Evolutionary conservation across 1,140 invertebrate genomes (phyloP).

Genomic region (Lepeophtheirus salmonis): DNA sequence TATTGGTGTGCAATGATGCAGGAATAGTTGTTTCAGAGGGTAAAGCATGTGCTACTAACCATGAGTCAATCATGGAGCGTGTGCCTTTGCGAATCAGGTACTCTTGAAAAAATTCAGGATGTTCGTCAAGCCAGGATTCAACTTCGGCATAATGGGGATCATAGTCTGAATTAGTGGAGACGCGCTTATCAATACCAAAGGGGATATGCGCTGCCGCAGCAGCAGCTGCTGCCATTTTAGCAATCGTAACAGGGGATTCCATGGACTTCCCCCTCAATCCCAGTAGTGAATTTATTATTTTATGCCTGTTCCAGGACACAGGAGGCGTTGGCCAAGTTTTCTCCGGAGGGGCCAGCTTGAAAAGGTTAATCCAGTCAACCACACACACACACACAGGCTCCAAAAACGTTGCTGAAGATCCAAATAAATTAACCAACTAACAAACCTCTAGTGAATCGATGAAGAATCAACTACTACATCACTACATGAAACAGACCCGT

Average conservation of each 20-base stretch:
- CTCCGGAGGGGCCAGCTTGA: background rate
- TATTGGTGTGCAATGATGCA: constrained; percentile 21
- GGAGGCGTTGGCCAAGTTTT: background rate
- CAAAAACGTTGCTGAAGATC: background rate
- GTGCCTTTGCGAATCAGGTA: constrained; percentile 64
- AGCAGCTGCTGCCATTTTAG: background rate
- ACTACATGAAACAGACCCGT: too few species aligned
- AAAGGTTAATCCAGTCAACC: background rate
- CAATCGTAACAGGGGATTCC: background rate
- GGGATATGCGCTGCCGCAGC: background rate
- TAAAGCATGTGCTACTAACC: constrained; percentile 68
- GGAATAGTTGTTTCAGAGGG: constrained; percentile 22
- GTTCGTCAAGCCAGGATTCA: constrained; percentile 85
- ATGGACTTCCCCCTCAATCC: background rate
- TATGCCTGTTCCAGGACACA: background rate
- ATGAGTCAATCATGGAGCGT: constrained; percentile 68
- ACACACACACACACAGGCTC: background rate
- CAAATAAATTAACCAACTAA: background rate
- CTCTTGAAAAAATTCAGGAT: constrained; percentile 80
- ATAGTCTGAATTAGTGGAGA: constrained; percentile 19
- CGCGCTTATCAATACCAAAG: background rate
- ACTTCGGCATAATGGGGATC: constrained; percentile 63
- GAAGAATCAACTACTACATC: too few species aligned
- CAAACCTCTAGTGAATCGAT: background rate
- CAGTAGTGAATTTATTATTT: background rate